A percentile compares a stretch with the other conserved stretches of the same genome.
These are phyloP conservation scores for Acleris laterana DNA, from an alignment of 2,888 invertebrate genomes.

Conservation along the genomic window DNA sequence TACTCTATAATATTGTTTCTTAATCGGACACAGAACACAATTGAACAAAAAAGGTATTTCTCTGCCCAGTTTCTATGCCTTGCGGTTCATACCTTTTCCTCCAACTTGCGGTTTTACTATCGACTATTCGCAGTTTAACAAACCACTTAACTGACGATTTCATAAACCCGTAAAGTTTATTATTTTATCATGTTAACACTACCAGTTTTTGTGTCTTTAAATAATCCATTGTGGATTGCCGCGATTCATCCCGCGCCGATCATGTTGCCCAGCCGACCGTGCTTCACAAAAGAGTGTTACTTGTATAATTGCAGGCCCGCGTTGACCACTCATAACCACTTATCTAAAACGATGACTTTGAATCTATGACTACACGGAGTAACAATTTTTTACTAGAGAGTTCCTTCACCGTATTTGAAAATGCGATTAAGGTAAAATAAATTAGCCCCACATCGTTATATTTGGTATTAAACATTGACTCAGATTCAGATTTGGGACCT, in stretches of 20 bases:
- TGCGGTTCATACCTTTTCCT: too few species aligned
- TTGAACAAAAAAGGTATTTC: too few species aligned
- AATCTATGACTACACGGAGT: conserved; percentile 6
- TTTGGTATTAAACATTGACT: too few species aligned
- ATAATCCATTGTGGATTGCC: conserved; percentile 36
- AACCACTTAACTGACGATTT: too few species aligned
- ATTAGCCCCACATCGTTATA: too few species aligned
- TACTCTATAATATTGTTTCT: not conserved
- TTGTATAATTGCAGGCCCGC: conserved; percentile 54
- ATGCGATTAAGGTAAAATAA: too few species aligned
- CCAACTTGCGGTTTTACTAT: too few species aligned
- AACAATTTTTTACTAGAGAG: not conserved
- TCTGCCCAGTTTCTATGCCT: too few species aligned
- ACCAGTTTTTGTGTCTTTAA: conserved; percentile 24
- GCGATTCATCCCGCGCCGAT: conserved; percentile 49
- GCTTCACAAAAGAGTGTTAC: conserved; percentile 51
- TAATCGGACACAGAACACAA: not conserved
- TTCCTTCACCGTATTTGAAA: too few species aligned
- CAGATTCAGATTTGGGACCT: too few species aligned
- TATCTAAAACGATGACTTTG: conserved; percentile 36
- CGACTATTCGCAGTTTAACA: too few species aligned
- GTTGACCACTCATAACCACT: conserved; percentile 50
- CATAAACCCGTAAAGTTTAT: not conserved
- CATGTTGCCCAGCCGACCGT: conserved; percentile 59
- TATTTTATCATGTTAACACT: not conserved